Evolutionary conservation across 2,888 invertebrate genomes (phyloP).

Genomic region (Theodoxus fluviatilis): DNA sequence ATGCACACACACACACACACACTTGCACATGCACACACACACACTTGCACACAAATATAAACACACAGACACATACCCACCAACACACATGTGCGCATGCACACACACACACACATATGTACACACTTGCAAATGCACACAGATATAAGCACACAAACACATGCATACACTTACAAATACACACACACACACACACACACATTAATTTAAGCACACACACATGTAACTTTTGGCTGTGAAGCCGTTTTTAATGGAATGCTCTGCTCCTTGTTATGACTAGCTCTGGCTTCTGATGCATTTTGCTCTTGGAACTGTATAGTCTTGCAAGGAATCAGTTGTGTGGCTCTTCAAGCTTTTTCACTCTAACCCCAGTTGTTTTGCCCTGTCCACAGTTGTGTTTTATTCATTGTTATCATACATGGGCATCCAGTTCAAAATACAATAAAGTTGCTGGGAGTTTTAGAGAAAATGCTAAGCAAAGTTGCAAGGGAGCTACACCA

Average conservation of each 20-base stretch:
- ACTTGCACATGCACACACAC: slow-evolving; percentile 15
- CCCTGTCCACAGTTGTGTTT: too few species aligned
- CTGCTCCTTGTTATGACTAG: too few species aligned
- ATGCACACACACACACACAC: slow-evolving; percentile 13
- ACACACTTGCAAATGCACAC: neutral
- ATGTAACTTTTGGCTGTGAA: neutral
- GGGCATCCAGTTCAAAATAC: too few species aligned
- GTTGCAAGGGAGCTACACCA: too few species aligned
- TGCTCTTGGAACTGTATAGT: too few species aligned
- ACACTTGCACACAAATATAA: slow-evolving; percentile 10
- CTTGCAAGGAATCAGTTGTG: too few species aligned
- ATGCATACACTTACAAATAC: neutral
- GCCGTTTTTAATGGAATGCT: too few species aligned
- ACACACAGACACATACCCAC: slow-evolving; percentile 19
- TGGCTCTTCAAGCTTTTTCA: neutral
- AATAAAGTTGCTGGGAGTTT: too few species aligned
- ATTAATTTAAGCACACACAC: neutral
- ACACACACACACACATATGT: slow-evolving; percentile 21
- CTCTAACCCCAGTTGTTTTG: too few species aligned
- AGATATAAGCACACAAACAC: neutral
- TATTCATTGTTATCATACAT: too few species aligned
- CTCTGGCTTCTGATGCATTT: too few species aligned
- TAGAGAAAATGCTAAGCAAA: too few species aligned
- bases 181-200: neutral
- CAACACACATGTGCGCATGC: slow-evolving; percentile 15